Evolutionary conservation across 2,113 vertebrate genomes (phyloP).

Genomic region (Poecilia latipinna): DNA sequence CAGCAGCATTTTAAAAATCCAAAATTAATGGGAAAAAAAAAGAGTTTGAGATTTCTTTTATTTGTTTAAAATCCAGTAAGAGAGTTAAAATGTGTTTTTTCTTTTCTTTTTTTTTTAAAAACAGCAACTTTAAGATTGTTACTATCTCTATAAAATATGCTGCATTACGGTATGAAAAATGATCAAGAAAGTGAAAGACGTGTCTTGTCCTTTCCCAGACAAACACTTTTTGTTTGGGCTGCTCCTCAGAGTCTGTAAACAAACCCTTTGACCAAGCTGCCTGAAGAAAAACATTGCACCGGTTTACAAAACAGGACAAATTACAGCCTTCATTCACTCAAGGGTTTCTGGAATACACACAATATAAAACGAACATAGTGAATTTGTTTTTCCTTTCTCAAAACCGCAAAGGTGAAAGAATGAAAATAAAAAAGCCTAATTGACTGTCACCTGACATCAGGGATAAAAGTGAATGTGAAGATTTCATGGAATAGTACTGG

Average conservation of each 20-base stretch:
- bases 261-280: constrained; percentile 10
- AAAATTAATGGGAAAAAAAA: no score
- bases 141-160: not conserved
- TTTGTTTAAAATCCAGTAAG: no score
- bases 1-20: not conserved
- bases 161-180: not conserved
- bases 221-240: constrained; percentile 25
- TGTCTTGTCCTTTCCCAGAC: not conserved
- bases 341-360: not conserved
- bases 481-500: no score
- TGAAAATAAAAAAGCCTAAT: no score
- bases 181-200: not conserved
- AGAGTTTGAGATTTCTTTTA: no score
- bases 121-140: not conserved
- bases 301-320: constrained; percentile 2
- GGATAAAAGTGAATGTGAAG: no score
- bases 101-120: not conserved
- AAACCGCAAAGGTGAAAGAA: no score
- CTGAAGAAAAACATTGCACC: constrained; percentile 1
- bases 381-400: no score
- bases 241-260: not conserved
- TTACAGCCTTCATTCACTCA: not conserved
- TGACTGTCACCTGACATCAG: no score
- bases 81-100: not conserved
- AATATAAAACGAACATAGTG: no score